Evolutionary conservation across 2,113 vertebrate species (phyloP), one percentile per base, ranked within the genome.

Genomic region (Lepus americanus): DNA sequence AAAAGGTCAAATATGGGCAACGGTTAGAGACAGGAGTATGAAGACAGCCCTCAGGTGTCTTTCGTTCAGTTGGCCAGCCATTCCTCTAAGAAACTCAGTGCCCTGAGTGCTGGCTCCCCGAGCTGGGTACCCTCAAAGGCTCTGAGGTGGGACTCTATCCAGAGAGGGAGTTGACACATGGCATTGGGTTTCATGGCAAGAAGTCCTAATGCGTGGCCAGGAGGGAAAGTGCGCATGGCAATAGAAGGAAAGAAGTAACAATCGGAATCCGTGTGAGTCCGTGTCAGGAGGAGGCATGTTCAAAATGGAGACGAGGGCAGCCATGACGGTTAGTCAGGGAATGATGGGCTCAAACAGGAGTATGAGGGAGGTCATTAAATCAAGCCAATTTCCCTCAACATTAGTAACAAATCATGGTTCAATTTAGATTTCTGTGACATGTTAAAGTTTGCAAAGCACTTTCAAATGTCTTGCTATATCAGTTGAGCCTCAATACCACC

Each of bases 381-480:
- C 72, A 64, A 73, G 36, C 80, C 33, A 88, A 9, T 64, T 59
- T 29, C 66, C 83, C 25, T 88, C 70, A 49, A 33, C 55, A 74
- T 73, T 88, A 84, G 33, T 84, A 51, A 88, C 27, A 89, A 55
- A 64, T 59, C 39, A 61, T 27, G 29, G 12, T 67, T 27, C 69
- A 61, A 63, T 64, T 73, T 73, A 39, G 55, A 66, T 92, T 94
- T 73, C 72, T 49, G 31, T 84, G 72, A 16, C 49, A 67, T 31
- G 29, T 88, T 66, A 73, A 73, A 87, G 63, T 73, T 59, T 86
- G 44, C 69, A 76, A 76, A 89, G 17, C 79, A 86, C 70, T 89
- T 92, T 55, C 23, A 76, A 76, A 81, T 69, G 73, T 74, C 59
- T 13, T 64, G 9, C 55, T 53, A 31, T 31, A 61, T 23, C 17